These are phyloP conservation scores for Notothenia coriiceps DNA, from an alignment of 2,113 vertebrate species.

Conservation along the genomic window DNA sequence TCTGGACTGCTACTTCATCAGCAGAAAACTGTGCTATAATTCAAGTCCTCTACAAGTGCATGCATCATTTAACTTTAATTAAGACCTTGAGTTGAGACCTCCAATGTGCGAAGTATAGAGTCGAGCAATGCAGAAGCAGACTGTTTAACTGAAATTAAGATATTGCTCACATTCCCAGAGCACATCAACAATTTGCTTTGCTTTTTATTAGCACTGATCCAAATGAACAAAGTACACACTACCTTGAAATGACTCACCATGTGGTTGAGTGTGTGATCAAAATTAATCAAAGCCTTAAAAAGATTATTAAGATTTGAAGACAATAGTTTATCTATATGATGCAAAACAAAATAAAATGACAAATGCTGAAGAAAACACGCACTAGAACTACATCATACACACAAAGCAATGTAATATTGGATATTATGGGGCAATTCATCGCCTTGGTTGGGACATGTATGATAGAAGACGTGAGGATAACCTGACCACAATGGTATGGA, in stretches of 20 bases:
- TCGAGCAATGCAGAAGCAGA: neutral
- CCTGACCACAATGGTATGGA: constrained; percentile 3
- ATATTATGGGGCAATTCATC: constrained; percentile 23
- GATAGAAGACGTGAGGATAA: constrained; percentile 46
- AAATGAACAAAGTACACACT: neutral
- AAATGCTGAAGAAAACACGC: neutral
- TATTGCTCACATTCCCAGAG: neutral
- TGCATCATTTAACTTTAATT: constrained; percentile 61
- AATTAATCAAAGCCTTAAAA: neutral
- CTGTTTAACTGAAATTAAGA: constrained; percentile 19
- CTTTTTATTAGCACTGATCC: neutral
- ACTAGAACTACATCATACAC: constrained; percentile 3
- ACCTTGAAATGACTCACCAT: neutral
- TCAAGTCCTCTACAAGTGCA: constrained; percentile 28
- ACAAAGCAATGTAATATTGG: neutral
- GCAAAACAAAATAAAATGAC: constrained; percentile 17
- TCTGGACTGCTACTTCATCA: neutral
- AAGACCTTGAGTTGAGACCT: constrained; percentile 45
- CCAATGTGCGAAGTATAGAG: constrained; percentile 20
- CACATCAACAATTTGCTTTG: neutral
- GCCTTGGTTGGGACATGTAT: constrained; percentile 48
- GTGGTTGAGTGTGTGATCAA: neutral
- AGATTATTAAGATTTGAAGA: neutral
- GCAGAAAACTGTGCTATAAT: constrained; percentile 21
- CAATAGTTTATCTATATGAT: constrained; percentile 43